Evolutionary conservation across 1,140 invertebrate genomes (phyloP).

Genomic region (Microplitis demolitor): DNA sequence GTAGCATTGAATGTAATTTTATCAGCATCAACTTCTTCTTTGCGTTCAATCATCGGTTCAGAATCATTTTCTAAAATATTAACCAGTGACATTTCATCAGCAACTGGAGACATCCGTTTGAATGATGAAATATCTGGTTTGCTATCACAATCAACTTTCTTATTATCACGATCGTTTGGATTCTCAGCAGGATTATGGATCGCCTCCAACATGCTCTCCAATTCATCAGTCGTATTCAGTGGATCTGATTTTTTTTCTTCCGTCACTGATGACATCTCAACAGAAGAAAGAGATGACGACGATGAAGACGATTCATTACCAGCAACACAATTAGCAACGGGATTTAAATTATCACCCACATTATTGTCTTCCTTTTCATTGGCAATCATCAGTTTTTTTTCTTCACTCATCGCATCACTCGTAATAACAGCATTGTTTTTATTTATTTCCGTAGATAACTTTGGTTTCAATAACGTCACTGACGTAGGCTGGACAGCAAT

Average conservation of each 20-base stretch:
- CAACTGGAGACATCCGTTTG: constrained; percentile 54
- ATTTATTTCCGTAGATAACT: constrained; percentile 25
- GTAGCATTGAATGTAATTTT: constrained; percentile 12
- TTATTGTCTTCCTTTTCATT: constrained; percentile 21
- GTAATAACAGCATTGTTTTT: no score
- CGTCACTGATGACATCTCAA: background rate
- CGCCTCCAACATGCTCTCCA: constrained; percentile 59
- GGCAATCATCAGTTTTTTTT: constrained; percentile 3
- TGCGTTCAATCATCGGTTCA: constrained; percentile 45
- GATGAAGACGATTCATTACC: background rate
- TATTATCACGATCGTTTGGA: constrained; percentile 44
- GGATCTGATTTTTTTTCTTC: constrained; percentile 45
- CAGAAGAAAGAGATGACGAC: background rate
- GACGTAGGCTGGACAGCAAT: constrained; percentile 46
- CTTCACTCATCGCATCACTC: background rate
- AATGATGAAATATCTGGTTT: constrained; percentile 38
- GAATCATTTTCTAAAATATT: constrained; percentile 58
- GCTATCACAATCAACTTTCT: constrained; percentile 38
- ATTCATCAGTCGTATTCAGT: constrained; percentile 56
- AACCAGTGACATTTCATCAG: constrained; percentile 55
- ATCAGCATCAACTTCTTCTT: constrained; percentile 37
- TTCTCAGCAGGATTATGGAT: constrained; percentile 58
- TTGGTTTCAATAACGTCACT: constrained; percentile 44
- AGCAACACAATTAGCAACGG: constrained; percentile 5
- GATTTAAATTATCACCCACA: constrained; percentile 24